Percentiles rank a stretch among this genome's conserved stretches.
Evolutionary conservation across 2,888 invertebrate species (phyloP).

Genomic region (Amphipyra berbera): DNA sequence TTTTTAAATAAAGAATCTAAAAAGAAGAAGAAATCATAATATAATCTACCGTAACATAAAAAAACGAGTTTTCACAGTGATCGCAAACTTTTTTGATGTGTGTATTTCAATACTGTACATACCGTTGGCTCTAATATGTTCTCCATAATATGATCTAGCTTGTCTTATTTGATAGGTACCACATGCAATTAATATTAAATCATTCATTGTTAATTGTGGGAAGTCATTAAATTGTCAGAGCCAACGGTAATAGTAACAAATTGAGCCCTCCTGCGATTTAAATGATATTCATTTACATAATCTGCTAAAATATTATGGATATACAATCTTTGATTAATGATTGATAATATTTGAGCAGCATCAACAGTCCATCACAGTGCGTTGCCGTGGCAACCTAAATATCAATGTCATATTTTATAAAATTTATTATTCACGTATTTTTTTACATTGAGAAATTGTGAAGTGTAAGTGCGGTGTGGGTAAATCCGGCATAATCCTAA

Average conservation of each 20-base stretch:
- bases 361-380: no score
- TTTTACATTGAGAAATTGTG: no score
- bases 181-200: slow-evolving; percentile 19
- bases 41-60: no score
- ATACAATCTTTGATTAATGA: slow-evolving; percentile 10
- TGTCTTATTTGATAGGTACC: slow-evolving; percentile 15
- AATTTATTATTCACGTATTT: no score
- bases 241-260: slow-evolving; percentile 14
- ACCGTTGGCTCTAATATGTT: slow-evolving; percentile 17
- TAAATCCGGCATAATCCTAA: no score
- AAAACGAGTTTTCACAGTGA: no score
- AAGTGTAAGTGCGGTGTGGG: no score
- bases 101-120: slow-evolving; percentile 16
- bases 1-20: no score
- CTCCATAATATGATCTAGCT: slow-evolving; percentile 13
- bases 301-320: slow-evolving; percentile 3
- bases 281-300: slow-evolving; percentile 9
- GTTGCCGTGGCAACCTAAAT: no score
- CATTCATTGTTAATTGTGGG: slow-evolving; percentile 6
- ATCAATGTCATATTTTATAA: no score
- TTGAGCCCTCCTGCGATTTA: slow-evolving; percentile 16
- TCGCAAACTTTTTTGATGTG: no score
- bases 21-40: no score
- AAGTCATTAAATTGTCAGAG: background rate
- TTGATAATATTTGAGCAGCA: slow-evolving; percentile 4